phyloP scores from a whole-genome alignment of 2,113 vertebrate species.

The Antechinus stuartii region DNA sequence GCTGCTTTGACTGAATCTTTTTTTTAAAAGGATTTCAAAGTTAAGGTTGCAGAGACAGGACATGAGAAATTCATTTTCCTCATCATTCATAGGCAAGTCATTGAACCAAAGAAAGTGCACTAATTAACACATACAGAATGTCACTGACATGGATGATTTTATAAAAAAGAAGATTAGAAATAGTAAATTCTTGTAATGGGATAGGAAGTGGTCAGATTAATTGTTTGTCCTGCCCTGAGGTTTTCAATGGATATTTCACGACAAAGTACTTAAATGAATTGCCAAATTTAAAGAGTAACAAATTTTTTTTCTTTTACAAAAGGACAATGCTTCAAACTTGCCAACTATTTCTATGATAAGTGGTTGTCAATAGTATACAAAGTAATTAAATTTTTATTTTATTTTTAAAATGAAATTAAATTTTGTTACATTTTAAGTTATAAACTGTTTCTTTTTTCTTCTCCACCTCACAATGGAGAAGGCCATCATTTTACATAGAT shows the following conservation, averaged over 20 bases:
- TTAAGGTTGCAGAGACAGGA: neutral
- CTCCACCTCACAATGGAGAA: neutral
- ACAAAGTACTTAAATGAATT: neutral
- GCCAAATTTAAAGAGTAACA: neutral
- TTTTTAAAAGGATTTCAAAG: neutral
- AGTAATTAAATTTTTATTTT: neutral
- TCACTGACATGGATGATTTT: neutral
- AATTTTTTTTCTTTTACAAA: neutral
- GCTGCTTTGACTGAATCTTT: neutral
- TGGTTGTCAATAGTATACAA: neutral
- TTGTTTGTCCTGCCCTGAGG: neutral
- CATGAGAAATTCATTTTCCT: neutral
- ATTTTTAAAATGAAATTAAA: neutral
- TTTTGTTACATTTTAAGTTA: neutral
- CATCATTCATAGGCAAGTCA: neutral
- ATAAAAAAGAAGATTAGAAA: neutral
- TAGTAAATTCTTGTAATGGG: neutral
- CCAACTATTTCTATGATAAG: neutral
- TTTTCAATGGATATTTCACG: neutral
- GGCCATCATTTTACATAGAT: neutral
- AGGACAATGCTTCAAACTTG: neutral
- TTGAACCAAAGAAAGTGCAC: neutral
- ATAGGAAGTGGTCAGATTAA: neutral
- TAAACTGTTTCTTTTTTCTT: neutral
- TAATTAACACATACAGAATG: neutral